These are phyloP conservation scores for Sebastes fasciatus DNA, from an alignment of 2,113 vertebrate species.

Conservation along the genomic window DNA sequence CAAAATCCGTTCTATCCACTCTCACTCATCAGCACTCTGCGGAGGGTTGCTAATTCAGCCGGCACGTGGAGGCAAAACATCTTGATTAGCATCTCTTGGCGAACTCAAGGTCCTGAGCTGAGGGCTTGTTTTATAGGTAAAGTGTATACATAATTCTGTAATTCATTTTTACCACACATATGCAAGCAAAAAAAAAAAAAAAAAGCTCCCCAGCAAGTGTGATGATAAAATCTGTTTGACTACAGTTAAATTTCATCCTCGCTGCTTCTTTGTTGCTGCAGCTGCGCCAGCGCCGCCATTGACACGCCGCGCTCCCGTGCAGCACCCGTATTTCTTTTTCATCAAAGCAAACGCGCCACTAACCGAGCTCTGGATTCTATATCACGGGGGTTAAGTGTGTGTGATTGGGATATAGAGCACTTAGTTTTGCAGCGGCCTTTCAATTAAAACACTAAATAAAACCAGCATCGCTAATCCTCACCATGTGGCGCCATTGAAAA, in stretches of 20 bases:
- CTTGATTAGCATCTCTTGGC: constrained; percentile 61
- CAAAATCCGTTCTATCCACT: constrained; percentile 18
- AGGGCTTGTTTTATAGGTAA: constrained; percentile 62
- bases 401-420: constrained; percentile 44
- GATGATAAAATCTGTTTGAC: constrained; percentile 70
- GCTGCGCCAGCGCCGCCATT: constrained; percentile 52
- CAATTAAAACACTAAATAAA: constrained; percentile 55
- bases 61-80: constrained; percentile 39
- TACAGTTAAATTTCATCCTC: constrained; percentile 61
- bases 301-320: constrained; percentile 20
- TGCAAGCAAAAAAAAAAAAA: constrained; percentile 6
- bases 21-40: constrained; percentile 36
- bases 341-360: constrained; percentile 42
- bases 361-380: constrained; percentile 17
- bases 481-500: constrained; percentile 23
- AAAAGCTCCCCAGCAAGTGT: constrained; percentile 11
- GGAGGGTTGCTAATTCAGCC: constrained; percentile 29
- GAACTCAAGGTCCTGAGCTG: constrained; percentile 49
- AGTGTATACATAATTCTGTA: constrained; percentile 64
- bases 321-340: constrained; percentile 39
- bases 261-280: constrained; percentile 64
- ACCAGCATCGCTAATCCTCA: constrained; percentile 39
- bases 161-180: constrained; percentile 53
- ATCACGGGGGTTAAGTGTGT: constrained; percentile 29
- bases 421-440: constrained; percentile 32